Evolutionary conservation across 2,113 vertebrate species (phyloP).

Genomic region (Campylorhamphus procurvoides): DNA sequence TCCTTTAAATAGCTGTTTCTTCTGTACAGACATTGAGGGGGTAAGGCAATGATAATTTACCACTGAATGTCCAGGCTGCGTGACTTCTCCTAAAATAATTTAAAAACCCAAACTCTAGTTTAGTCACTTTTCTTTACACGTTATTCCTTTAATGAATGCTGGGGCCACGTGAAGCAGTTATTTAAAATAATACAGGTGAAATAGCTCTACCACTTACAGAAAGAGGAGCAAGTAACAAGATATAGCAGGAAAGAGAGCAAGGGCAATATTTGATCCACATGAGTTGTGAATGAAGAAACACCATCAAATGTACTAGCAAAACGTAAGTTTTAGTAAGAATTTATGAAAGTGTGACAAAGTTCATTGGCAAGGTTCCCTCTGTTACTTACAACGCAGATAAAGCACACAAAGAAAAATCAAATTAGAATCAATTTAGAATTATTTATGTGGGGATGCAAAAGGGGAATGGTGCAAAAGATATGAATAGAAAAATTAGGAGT

Average conservation of each 20-base stretch:
- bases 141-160: neutral
- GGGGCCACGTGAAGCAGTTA: neutral
- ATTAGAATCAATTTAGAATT: neutral
- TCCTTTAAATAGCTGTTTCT: neutral
- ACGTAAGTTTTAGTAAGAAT: neutral
- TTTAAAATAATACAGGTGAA: neutral
- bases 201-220: neutral
- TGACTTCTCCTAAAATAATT: neutral
- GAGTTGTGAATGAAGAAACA: neutral
- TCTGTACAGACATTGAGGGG: neutral
- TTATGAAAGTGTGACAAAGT: neutral
- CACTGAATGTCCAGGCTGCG: fast-evolving
- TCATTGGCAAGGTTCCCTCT: neutral
- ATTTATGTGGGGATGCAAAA: neutral
- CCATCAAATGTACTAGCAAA: neutral
- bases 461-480: neutral
- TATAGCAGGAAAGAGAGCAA: neutral
- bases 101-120: neutral
- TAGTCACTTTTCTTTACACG: neutral
- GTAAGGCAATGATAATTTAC: neutral
- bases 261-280: neutral
- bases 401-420: neutral
- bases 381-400: neutral
- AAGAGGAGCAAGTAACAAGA: neutral
- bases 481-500: neutral